Percentiles rank a stretch among this genome's conserved stretches.
phyloP scores from a whole-genome alignment of 2,888 invertebrate genomes.

The Zootermopsis nevadensis region DNA sequence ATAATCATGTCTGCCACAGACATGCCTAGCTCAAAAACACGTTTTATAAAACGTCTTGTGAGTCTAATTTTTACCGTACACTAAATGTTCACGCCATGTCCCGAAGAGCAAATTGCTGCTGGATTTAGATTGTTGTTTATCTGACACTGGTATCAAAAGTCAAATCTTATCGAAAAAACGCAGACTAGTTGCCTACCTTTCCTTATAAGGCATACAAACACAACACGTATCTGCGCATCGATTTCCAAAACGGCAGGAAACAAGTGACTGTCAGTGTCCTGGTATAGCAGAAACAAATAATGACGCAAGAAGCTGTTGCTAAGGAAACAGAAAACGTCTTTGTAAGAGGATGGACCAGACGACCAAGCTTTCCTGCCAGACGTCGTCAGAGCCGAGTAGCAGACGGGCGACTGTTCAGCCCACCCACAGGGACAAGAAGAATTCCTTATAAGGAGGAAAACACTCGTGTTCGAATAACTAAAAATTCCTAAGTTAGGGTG shows the following conservation, averaged over 20 bases:
- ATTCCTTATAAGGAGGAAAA: neutral
- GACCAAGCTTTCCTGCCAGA: slow-evolving; percentile 23
- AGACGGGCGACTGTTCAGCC: neutral
- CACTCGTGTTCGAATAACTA: neutral
- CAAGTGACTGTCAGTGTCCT: neutral
- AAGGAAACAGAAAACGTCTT: slow-evolving; percentile 9
- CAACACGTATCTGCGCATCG: neutral
- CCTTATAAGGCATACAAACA: neutral
- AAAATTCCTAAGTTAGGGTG: neutral
- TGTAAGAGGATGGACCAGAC: slow-evolving; percentile 14
- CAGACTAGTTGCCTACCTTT: neutral
- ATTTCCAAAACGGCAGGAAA: neutral
- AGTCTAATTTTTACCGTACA: no score
- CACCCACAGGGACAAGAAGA: neutral
- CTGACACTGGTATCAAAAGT: neutral
- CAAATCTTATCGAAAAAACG: neutral
- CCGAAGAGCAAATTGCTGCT: neutral
- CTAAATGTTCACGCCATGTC: no score
- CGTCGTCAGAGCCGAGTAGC: neutral
- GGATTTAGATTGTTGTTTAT: neutral
- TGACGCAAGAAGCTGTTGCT: neutral
- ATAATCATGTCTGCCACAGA: no score
- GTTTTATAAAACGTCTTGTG: no score
- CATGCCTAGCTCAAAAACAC: no score
- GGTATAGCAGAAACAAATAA: neutral